Evolutionary conservation across 1,140 invertebrate genomes (phyloP).

Genomic region (Hirudo medicinalis): DNA sequence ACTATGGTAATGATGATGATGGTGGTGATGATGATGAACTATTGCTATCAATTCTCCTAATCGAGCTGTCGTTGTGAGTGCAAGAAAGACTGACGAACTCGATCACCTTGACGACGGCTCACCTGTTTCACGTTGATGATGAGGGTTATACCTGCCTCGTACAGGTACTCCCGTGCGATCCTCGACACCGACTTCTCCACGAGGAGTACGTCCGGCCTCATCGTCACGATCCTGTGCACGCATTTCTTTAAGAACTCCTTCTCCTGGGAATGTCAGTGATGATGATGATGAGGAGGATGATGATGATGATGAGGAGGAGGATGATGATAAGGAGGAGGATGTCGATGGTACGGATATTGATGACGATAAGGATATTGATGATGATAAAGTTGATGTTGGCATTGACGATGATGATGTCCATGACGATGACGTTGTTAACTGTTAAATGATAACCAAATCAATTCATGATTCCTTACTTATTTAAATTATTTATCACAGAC

Average conservation of each 20-base stretch:
- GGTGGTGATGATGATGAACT: background rate
- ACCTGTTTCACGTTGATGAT: constrained; percentile 71
- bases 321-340: too few species aligned
- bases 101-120: constrained; percentile 20
- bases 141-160: constrained; percentile 66
- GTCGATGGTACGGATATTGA: too few species aligned
- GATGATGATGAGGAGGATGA: background rate
- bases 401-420: too few species aligned
- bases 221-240: constrained; percentile 69
- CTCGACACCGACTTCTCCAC: constrained; percentile 78
- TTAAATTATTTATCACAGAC: too few species aligned
- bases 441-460: too few species aligned
- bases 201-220: constrained; percentile 72
- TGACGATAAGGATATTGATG: too few species aligned
- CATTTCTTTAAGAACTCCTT: constrained; percentile 73
- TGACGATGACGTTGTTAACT: too few species aligned
- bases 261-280: constrained; percentile 49
- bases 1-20: background rate
- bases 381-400: too few species aligned
- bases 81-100: background rate
- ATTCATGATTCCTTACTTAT: too few species aligned
- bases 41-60: background rate
- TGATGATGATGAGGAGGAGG: background rate
- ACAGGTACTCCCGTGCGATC: constrained; percentile 69
- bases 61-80: too few species aligned